Percentiles rank a stretch among this genome's conserved stretches.
phyloP scores from a whole-genome alignment of 2,888 invertebrate species.

The Eurytoma californica region DNA sequence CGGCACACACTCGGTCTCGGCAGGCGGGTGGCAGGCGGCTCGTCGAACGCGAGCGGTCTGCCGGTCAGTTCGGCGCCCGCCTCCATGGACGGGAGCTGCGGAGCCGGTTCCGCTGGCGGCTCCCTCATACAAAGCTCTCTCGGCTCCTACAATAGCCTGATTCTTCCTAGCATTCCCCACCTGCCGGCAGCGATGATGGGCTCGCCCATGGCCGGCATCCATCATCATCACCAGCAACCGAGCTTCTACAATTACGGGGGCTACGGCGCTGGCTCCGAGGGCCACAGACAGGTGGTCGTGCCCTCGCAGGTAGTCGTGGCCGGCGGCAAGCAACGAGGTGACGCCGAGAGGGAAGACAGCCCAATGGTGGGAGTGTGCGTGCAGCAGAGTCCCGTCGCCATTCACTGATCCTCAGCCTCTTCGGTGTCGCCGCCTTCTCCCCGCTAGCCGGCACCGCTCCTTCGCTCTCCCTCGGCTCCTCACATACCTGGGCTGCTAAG shows the following conservation, averaged over 20 bases:
- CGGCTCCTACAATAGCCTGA: constrained; percentile 74
- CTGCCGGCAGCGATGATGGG: constrained; percentile 70
- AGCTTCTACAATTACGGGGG: constrained; percentile 71
- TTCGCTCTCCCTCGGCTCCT: too few species aligned
- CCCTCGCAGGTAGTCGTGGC: constrained; percentile 58
- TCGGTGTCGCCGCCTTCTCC: too few species aligned
- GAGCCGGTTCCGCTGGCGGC: constrained; percentile 49
- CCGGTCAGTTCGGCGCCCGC: constrained; percentile 48
- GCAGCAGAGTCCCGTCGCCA: constrained; percentile 94
- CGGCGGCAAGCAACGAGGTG: constrained; percentile 68
- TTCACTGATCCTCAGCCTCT: constrained; percentile 80
- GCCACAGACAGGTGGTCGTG: constrained; percentile 56
- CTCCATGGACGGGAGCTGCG: constrained; percentile 40
- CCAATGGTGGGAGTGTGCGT: constrained; percentile 93
- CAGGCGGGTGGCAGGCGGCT: constrained; percentile 63
- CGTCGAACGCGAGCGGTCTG: not conserved
- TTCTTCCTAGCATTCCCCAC: constrained; percentile 74
- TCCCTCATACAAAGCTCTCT: constrained; percentile 76
- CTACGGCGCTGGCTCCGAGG: constrained; percentile 65
- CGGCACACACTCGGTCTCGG: constrained; percentile 70
- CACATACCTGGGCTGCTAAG: too few species aligned
- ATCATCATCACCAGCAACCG: constrained; percentile 66
- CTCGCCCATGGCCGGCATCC: constrained; percentile 45
- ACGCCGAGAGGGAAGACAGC: constrained; percentile 81
- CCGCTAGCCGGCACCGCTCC: too few species aligned